Evolutionary conservation across 2,797 vertebrate species (phyloP).

Genomic region (Clarias platycephalus): DNA sequence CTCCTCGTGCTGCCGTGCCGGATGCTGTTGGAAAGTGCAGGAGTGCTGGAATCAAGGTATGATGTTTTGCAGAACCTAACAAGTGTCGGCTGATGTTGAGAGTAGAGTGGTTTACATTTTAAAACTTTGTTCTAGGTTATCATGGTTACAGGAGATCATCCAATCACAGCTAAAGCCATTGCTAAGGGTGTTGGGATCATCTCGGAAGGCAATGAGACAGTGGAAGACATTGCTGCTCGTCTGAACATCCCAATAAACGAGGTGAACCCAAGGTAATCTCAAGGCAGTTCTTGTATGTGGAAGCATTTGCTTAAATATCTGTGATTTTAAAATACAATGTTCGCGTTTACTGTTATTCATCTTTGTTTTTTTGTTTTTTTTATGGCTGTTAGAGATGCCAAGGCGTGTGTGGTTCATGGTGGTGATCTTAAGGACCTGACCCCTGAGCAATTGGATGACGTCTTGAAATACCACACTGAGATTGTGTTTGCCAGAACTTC

Average conservation of each 20-base stretch:
- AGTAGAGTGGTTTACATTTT: neutral
- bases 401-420: conserved; percentile 94
- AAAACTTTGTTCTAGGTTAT: conserved; percentile 78
- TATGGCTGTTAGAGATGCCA: conserved; percentile 82
- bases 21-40: conserved; percentile 87
- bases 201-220: conserved; percentile 93
- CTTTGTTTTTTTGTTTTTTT: neutral
- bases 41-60: conserved; percentile 85
- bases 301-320: neutral
- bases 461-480: conserved; percentile 88
- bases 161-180: conserved; percentile 97
- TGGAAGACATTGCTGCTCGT: conserved; percentile 92
- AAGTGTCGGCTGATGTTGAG: neutral
- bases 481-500: conserved; percentile 97
- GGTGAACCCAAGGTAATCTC: conserved; percentile 89
- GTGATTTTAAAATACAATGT: neutral
- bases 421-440: conserved; percentile 90
- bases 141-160: conserved; percentile 98
- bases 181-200: conserved; percentile 97
- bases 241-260: conserved; percentile 93
- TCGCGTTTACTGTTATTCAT: neutral
- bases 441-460: conserved; percentile 86
- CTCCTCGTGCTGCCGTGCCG: conserved; percentile 84
- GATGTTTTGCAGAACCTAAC: neutral
- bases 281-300: neutral